Conservation (phyloP, 2,888 invertebrate species). For the Eupithecia vulgata region DNA sequence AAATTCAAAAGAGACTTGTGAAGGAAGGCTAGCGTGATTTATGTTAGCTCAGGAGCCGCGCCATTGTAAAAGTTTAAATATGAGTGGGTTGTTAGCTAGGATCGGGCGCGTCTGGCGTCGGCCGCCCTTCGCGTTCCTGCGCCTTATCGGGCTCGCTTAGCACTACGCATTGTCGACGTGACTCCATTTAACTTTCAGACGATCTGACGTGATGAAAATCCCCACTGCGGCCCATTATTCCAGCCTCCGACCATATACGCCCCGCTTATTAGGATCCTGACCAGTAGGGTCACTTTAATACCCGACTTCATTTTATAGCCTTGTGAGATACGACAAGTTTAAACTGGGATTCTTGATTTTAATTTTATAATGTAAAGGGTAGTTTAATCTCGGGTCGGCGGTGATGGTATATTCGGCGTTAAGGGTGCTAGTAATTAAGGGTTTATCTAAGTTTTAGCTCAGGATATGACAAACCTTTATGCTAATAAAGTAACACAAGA, state of each 20-base stretch:
- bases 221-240: slow-evolving; percentile 45
- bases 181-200: slow-evolving; percentile 57
- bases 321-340: slow-evolving; percentile 41
- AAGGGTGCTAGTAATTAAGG: slow-evolving; percentile 19
- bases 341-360: slow-evolving; percentile 43
- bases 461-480: slow-evolving; percentile 10
- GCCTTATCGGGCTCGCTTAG: slow-evolving; percentile 40
- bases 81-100: slow-evolving; percentile 57
- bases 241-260: slow-evolving; percentile 44
- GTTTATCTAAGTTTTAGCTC: slow-evolving; percentile 23
- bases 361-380: slow-evolving; percentile 42
- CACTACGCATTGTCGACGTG: slow-evolving; percentile 53
- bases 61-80: slow-evolving; percentile 78
- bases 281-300: slow-evolving; percentile 47
- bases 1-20: slow-evolving; percentile 77
- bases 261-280: slow-evolving; percentile 45
- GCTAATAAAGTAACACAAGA: background rate
- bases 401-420: slow-evolving; percentile 20
- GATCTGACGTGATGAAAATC: slow-evolving; percentile 54
- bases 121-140: slow-evolving; percentile 25
- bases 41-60: slow-evolving; percentile 65
- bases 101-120: slow-evolving; percentile 24
- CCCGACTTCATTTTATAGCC: slow-evolving; percentile 42
- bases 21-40: slow-evolving; percentile 75
- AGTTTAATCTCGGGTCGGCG: slow-evolving; percentile 36